Evolutionary conservation across 1,140 invertebrate genomes (phyloP).

Genomic region (Elysia chlorotica): DNA sequence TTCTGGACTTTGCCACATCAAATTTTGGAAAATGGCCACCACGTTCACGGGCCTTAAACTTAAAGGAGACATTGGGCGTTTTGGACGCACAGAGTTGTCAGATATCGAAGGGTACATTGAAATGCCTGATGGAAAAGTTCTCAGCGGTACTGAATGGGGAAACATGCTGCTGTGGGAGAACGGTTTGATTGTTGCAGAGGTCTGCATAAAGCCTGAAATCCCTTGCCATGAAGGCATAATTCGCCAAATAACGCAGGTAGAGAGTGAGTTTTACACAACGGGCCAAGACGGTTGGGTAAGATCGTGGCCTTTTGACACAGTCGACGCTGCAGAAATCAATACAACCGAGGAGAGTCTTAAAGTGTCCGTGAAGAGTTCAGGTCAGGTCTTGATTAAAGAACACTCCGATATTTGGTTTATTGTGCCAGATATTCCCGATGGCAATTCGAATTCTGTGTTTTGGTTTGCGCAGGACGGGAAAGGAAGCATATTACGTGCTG

Average conservation of each 20-base stretch:
- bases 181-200: constrained; percentile 74
- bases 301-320: constrained; percentile 77
- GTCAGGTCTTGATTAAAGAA: constrained; percentile 75
- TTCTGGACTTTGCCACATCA: constrained; percentile 78
- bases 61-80: constrained; percentile 78
- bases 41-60: constrained; percentile 88
- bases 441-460: neutral
- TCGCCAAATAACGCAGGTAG: constrained; percentile 71
- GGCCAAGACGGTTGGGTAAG: constrained; percentile 78
- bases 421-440: neutral
- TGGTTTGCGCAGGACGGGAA: constrained; percentile 27
- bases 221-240: constrained; percentile 75
- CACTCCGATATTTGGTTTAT: constrained; percentile 63
- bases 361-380: constrained; percentile 66
- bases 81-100: constrained; percentile 85
- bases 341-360: constrained; percentile 15
- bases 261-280: constrained; percentile 67
- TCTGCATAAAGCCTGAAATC: constrained; percentile 50
- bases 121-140: constrained; percentile 82
- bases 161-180: constrained; percentile 86
- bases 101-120: constrained; percentile 80
- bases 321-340: constrained; percentile 21
- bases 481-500: constrained; percentile 14
- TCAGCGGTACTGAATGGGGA: constrained; percentile 84
- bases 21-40: constrained; percentile 87